Base-by-base conservation (phyloP, 2,113 vertebrate genomes). In the Mustela nigripes region DNA sequence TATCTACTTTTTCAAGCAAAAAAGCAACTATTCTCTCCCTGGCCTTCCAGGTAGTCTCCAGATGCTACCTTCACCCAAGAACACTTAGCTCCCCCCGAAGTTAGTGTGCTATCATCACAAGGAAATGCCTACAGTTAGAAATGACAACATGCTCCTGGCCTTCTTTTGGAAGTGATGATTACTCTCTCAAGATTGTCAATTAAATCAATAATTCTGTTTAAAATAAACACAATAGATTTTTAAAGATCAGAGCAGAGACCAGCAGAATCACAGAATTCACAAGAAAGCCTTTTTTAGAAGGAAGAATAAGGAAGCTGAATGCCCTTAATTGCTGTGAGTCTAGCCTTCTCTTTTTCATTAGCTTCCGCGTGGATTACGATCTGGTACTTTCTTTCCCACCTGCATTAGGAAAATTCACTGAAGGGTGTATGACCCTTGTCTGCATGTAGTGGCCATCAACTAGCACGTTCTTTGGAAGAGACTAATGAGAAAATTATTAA, bases 401-500 rank as follows among this genome's bases (percentile, higher is more conserved):
- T 92, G 83, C 39, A 11, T 76, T 74, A 92, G 60, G 28, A 95
- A 93, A 94, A 90, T 96, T 94, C 87, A 95, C n/a, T 45, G 36
- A 60, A 84, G 67, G 22, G n/a, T 74, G 53, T 39, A 21, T 63
- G 79, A 97, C 82, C 91, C 33, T 74, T 69, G 91, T 63, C 79
- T 92, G 21, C n/a, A 11, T 42, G 11, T 81, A 33, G 74, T 73
- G 53, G 80, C 80, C 91, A 94, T 74, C 45, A 92, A 48, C 36
- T 33, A 80, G 33, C 48, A 71, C 45, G 8, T 36, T 84, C 65
- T 7, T 73, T 67, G 24, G 74, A 92, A 84, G 33, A 95, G 50
- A 84, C 71, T 92, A 97, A 97, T 94, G 71, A 95, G 93, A 86
- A 97, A 94, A 89, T 86, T 97, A 97, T 84, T 95, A 95, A 94